Conservation (phyloP, 1,140 invertebrate species). For the Halyomorpha halys region DNA sequence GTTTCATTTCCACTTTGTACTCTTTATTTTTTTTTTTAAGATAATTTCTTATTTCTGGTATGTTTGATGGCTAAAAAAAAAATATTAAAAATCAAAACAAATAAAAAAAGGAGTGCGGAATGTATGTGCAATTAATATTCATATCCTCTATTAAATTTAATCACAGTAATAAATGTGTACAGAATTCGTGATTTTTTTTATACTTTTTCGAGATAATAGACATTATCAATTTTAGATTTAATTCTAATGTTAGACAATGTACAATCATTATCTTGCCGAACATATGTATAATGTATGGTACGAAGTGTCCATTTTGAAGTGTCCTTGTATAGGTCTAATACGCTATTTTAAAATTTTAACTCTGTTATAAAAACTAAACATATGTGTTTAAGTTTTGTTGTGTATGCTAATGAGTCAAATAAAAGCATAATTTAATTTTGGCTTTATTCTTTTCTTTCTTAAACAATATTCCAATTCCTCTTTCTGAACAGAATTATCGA, state of each 20-base stretch:
- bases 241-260: background rate
- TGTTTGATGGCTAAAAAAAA: too few species aligned
- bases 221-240: background rate
- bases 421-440: conserved; percentile 25
- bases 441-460: too few species aligned
- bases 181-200: background rate
- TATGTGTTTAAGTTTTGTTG: conserved; percentile 24
- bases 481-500: too few species aligned
- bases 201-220: conserved; percentile 6
- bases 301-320: conserved; percentile 23
- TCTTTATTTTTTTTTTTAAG: background rate
- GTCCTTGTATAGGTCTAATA: conserved; percentile 26
- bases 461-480: too few species aligned
- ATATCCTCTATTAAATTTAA: conserved; percentile 15
- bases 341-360: conserved; percentile 22
- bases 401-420: conserved; percentile 22
- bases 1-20: background rate
- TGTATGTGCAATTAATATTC: background rate
- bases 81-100: too few species aligned
- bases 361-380: conserved; percentile 21
- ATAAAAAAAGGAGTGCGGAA: background rate
- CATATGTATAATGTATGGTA: conserved; percentile 9
- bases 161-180: background rate
- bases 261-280: conserved; percentile 15
- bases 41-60: background rate